Base-by-base conservation (phyloP, 2,113 vertebrate genomes). In the Theristicus caerulescens region DNA sequence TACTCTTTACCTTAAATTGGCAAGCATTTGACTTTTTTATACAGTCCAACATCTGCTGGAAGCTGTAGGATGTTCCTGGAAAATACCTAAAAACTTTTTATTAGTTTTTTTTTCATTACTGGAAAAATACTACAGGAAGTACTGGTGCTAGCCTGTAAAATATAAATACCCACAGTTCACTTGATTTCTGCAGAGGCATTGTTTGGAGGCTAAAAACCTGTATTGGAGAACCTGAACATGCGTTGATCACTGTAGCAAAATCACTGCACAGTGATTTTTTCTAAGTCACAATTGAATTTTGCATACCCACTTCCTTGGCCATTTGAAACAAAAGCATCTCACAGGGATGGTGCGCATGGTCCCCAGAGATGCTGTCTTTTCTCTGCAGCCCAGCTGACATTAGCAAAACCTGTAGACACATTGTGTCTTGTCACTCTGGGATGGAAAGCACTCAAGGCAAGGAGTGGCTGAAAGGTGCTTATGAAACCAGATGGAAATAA, bases 71-170 rank as follows among this genome's bases (percentile, higher is more conserved):
- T 82, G 14, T 82, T 95, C 10, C 71, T 74, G 88, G 71, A 95
- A 97, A 95, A 92, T 58, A 77, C 32, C 32, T 78, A 81, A 82
- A 93, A 51, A 7, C 9, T 61, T 77, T 83, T 79, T 17, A 27
- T 58, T 76, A 11, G 38, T 42, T 82, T 76, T 26, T 26, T 93
- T 88, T 67, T 69, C 8, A 51, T 94, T 94, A 71, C 74, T 97
- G 88, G 83, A 88, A 94, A 96, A 95, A 52, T 61, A 73, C 29
- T 90, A 38, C 85, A 94, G 58, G 74, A 92, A 97, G 76, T 93
- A 46, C 42, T 70, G 17, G 15, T 81, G 26, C 85, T 90, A 74
- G 70, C 67, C 42, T 88, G 11, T 89, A 87, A 97, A 95, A 92
- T 51, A 91, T 61, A 92, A 95, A 89, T 92, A 89, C 5, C 44